phyloP scores from a whole-genome alignment of 1,140 invertebrate genomes.

The Chelonus insularis region DNA sequence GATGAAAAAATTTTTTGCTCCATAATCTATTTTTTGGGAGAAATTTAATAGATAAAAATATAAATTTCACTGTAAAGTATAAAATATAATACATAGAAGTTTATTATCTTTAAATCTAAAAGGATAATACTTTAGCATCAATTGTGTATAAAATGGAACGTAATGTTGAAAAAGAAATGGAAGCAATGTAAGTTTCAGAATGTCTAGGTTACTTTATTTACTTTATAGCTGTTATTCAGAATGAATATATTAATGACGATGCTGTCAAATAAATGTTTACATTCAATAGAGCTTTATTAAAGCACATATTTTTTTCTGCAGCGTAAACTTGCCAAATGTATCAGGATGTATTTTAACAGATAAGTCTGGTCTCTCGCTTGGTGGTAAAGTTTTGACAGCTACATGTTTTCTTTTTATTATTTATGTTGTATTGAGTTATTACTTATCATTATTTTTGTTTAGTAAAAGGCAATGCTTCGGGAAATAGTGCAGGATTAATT shows the following conservation, averaged over 20 bases:
- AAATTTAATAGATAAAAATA: too few relatives aligned
- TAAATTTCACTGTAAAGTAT: too few relatives aligned
- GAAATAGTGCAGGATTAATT: conserved; percentile 55
- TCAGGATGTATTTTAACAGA: conserved; percentile 54
- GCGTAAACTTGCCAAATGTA: conserved; percentile 42
- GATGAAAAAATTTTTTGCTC: too few relatives aligned
- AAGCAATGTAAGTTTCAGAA: conserved; percentile 55
- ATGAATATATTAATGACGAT: not conserved
- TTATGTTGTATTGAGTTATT: not conserved
- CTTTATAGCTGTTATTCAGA: conserved; percentile 2
- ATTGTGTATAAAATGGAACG: conserved; percentile 46
- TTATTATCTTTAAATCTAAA: too few relatives aligned
- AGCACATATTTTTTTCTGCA: conserved; percentile 28
- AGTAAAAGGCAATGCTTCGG: conserved; percentile 54
- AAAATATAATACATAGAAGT: too few relatives aligned
- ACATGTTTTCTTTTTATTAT: not conserved
- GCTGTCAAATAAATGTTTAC: not conserved
- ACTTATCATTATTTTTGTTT: too few relatives aligned
- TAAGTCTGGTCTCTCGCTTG: conserved; percentile 55
- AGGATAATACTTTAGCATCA: too few relatives aligned
- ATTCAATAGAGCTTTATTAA: too few relatives aligned
- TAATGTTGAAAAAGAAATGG: conserved; percentile 52
- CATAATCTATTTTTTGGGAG: too few relatives aligned
- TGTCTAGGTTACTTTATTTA: too few relatives aligned
- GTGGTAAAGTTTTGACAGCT: conserved; percentile 49